These are phyloP conservation scores for Cheilosia grossa DNA, from an alignment of 2,888 invertebrate genomes.

Conservation along the genomic window DNA sequence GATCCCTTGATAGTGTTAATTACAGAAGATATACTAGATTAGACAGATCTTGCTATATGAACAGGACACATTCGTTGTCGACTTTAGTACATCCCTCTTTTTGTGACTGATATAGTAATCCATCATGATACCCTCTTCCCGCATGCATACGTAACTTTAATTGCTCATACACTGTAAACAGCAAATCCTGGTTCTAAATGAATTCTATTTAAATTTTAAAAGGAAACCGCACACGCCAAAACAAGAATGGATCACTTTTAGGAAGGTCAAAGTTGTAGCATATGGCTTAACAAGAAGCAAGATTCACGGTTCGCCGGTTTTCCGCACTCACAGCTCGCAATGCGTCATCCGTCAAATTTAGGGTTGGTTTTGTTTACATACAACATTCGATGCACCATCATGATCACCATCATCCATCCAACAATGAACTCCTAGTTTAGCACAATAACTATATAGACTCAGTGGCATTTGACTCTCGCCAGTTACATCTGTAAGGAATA, in stretches of 20 bases:
- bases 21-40: background rate
- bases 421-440: background rate
- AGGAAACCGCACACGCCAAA: slow-evolving; percentile 24
- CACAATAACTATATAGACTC: background rate
- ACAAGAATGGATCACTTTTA: background rate
- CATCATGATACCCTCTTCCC: slow-evolving; percentile 28
- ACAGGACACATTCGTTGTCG: background rate
- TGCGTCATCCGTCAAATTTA: slow-evolving; percentile 44
- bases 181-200: slow-evolving; percentile 18
- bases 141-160: background rate
- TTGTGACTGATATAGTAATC: slow-evolving; percentile 15
- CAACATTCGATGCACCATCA: slow-evolving; percentile 39
- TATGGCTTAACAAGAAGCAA: slow-evolving; percentile 41
- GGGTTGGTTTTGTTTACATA: slow-evolving; percentile 53
- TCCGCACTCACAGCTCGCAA: slow-evolving; percentile 3
- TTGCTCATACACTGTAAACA: background rate
- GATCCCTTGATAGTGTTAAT: background rate
- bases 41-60: background rate
- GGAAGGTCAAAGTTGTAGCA: background rate
- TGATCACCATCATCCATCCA: slow-evolving; percentile 18
- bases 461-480: background rate
- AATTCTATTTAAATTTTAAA: slow-evolving; percentile 8
- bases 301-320: slow-evolving; percentile 44
- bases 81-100: background rate
- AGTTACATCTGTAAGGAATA: background rate